phyloP scores from a whole-genome alignment of 2,797 vertebrate species.

The Podargus strigoides region DNA sequence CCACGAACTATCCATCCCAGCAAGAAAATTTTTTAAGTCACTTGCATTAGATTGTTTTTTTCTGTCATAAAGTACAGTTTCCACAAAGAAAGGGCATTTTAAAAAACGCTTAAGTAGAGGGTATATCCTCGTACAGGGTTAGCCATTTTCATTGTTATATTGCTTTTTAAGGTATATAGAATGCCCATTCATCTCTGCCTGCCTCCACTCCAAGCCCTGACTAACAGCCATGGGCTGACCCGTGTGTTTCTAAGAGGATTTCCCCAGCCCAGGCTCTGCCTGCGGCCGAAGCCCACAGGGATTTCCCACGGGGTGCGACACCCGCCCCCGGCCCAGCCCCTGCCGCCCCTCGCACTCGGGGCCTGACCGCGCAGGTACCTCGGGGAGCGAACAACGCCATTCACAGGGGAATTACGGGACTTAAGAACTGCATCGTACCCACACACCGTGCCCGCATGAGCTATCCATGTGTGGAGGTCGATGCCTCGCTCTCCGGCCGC shows the following conservation, averaged over 20 bases:
- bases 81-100: not conserved
- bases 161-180: not conserved
- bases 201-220: not conserved
- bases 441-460: not conserved
- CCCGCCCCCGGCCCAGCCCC: not conserved
- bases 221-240: not conserved
- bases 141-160: not conserved
- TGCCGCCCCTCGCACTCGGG: accelerated
- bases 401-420: accelerated
- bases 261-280: not conserved
- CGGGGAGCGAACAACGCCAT: accelerated
- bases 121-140: not conserved
- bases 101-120: accelerated
- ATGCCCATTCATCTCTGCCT: not conserved
- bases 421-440: accelerated
- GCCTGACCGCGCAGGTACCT: accelerated
- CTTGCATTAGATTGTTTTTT: not conserved
- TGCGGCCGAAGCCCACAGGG: not conserved
- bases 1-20: not conserved
- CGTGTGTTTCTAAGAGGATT: not conserved
- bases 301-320: not conserved
- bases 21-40: not conserved
- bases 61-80: not conserved
- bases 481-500: too few relatives aligned
- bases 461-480: too few relatives aligned